phyloP scores from a whole-genome alignment of 1,140 invertebrate species.

The Pararge aegeria region DNA sequence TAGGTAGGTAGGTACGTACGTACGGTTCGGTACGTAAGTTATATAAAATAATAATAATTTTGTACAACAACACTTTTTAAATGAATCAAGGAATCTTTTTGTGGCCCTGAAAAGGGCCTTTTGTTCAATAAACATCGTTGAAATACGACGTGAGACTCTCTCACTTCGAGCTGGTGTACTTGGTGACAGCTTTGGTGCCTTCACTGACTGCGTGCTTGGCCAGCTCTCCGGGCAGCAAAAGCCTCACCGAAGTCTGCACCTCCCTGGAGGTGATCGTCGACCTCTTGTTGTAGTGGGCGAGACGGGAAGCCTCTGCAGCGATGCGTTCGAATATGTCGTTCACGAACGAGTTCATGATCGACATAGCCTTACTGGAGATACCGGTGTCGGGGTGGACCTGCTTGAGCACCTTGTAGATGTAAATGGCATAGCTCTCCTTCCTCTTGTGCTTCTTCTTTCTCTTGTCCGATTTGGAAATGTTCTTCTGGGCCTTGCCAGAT shows the following conservation, averaged over 20 bases:
- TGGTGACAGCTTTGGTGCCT: conserved; percentile 38
- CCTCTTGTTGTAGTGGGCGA: conserved; percentile 87
- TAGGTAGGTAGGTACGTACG: not conserved
- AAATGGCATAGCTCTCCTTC: conserved; percentile 40
- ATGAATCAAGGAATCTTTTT: not conserved
- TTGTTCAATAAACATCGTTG: not conserved
- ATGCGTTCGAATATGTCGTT: conserved; percentile 84
- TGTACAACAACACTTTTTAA: too few relatives aligned
- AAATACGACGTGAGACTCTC: not conserved
- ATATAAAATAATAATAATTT: too few relatives aligned
- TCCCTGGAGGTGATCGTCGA: conserved; percentile 81
- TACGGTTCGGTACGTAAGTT: not conserved
- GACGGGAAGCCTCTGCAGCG: conserved; percentile 84
- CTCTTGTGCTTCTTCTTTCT: conserved; percentile 5
- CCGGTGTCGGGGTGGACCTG: conserved; percentile 77
- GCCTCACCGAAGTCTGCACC: conserved; percentile 80
- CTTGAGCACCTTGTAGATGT: not conserved
- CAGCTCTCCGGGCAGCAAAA: conserved; percentile 33
- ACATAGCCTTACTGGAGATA: conserved; percentile 82
- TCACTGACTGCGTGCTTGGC: conserved; percentile 10
- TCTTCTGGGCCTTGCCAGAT: conserved; percentile 34
- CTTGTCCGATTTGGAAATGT: conserved; percentile 29
- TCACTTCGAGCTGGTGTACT: conserved; percentile 38
- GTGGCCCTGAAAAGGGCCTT: conserved; percentile 1
- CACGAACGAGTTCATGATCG: conserved; percentile 84